Evolutionary conservation across 2,888 invertebrate genomes (phyloP), one percentile per base, ranked within the genome.

Genomic region (Leistus spinibarbis): DNA sequence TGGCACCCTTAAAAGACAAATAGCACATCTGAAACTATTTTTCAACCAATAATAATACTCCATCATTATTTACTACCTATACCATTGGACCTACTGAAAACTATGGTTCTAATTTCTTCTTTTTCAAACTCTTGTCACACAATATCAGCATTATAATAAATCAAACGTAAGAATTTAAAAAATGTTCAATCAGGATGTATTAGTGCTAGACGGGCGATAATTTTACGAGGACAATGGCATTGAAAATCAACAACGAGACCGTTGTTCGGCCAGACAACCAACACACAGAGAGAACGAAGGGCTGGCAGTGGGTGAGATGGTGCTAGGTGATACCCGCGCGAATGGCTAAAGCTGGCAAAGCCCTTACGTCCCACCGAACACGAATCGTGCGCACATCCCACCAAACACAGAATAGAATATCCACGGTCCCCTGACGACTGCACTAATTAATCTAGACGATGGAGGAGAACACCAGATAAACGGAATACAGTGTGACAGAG

Each of bases 381-480:
- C 40, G 13, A 2, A 40, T 13, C 13, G 13, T 3, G 20, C 17
- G 20, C 2, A 60, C 16, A 60, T 3, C 19, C 17, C 3, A 7
- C 19, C 60, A 60, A 10, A 19, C 60, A 60, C 60, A 60, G 60
- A 60, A 60, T 22, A 60, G 60, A 60, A 60, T 60, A 60, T 60
- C 60, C 60, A 19, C 20, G 60, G 60, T 60, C 64, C 16, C 24
- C 22, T 57, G 71, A 10, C 70, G 62, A 23, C 24, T 64, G 24
- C 54, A 40, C 71, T 71, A 71, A 71, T 71, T 71, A 71, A 71
- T 71, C 64, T 56, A 60, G 60, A 60, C 60, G 60, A 60, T 3
- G 60, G 60, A 20, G 60, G 60, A 60, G 60, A 60, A 60, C 19
- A 22, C 19, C 60, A 60, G 60, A 60, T 60, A 60, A 60, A 60